These are phyloP conservation scores for Arion vulgaris DNA, from an alignment of 1,140 invertebrate species.

Conservation along the genomic window DNA sequence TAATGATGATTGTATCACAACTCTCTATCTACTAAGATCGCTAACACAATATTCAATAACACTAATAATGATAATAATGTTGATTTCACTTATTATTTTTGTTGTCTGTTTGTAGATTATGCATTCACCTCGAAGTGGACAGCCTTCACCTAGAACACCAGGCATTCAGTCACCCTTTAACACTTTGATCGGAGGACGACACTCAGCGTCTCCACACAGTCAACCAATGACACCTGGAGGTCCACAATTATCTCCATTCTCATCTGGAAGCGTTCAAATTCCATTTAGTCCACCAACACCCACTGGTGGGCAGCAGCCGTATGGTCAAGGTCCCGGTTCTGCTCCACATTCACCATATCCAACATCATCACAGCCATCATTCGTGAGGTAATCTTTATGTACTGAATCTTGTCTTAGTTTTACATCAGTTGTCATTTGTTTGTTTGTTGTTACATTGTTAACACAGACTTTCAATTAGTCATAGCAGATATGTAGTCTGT, in stretches of 20 bases:
- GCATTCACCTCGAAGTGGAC: slow-evolving; percentile 59
- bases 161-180: slow-evolving; percentile 56
- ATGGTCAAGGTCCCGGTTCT: slow-evolving; percentile 33
- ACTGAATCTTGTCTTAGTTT: background rate
- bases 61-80: no score
- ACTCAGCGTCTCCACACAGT: slow-evolving; percentile 48
- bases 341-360: slow-evolving; percentile 47
- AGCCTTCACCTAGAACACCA: slow-evolving; percentile 64
- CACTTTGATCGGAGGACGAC: slow-evolving; percentile 44
- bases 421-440: background rate
- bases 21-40: no score
- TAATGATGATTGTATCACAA: no score
- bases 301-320: slow-evolving; percentile 44
- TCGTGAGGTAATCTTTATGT: slow-evolving; percentile 36
- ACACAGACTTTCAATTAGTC: no score
- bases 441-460: background rate
- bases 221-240: slow-evolving; percentile 48
- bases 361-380: slow-evolving; percentile 50
- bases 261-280: slow-evolving; percentile 43
- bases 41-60: no score
- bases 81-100: no score
- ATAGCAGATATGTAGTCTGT: no score
- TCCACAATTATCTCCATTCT: slow-evolving; percentile 59
- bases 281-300: slow-evolving; percentile 55
- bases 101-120: slow-evolving; percentile 41